phyloP scores from a whole-genome alignment of 1,140 invertebrate genomes.

The Pinna nobilis region DNA sequence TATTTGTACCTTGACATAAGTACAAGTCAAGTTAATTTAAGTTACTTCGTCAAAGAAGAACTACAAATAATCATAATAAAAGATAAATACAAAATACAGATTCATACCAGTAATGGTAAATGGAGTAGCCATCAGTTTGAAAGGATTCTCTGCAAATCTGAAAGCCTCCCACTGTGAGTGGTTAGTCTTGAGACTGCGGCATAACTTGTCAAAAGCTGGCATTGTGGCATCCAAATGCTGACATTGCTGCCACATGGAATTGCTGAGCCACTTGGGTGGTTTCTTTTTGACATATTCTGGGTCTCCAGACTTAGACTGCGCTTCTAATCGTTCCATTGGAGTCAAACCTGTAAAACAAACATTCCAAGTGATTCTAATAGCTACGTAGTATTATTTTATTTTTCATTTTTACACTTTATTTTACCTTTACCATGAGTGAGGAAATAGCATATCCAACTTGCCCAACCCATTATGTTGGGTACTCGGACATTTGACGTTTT shows the following conservation, averaged over 20 bases:
- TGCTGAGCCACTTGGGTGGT: conserved; percentile 62
- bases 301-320: conserved; percentile 49
- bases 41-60: too few relatives aligned
- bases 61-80: too few relatives aligned
- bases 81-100: not conserved
- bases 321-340: conserved; percentile 65
- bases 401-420: too few relatives aligned
- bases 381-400: too few relatives aligned
- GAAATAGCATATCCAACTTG: too few relatives aligned
- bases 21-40: too few relatives aligned
- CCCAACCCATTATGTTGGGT: too few relatives aligned
- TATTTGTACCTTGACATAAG: too few relatives aligned
- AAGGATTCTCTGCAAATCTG: conserved; percentile 54
- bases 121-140: conserved; percentile 52
- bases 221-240: conserved; percentile 67
- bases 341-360: conserved; percentile 55
- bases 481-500: too few relatives aligned
- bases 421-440: too few relatives aligned
- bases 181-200: conserved; percentile 62
- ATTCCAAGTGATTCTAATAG: too few relatives aligned
- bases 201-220: conserved; percentile 56
- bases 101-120: conserved; percentile 26
- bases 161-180: conserved; percentile 67
- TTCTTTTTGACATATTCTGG: conserved; percentile 45
- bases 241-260: conserved; percentile 67